These are phyloP conservation scores for Anolis carolinensis DNA, from an alignment of 2,113 vertebrate species.

Conservation along the genomic window DNA sequence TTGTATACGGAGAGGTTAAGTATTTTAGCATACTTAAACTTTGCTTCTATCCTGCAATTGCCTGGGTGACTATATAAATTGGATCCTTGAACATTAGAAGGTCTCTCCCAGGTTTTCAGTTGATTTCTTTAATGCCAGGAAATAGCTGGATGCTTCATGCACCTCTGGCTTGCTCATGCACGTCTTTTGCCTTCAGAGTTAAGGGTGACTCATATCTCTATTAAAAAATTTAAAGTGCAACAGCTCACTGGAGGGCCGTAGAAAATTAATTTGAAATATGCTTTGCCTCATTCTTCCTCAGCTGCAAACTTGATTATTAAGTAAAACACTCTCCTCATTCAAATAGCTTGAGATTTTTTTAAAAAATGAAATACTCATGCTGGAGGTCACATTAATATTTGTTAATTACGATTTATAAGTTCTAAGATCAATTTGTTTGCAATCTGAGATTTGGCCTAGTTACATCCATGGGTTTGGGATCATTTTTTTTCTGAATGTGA, in stretches of 20 bases:
- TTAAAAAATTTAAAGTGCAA: conserved; percentile 22
- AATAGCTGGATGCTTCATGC: conserved; percentile 15
- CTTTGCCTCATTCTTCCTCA: neutral
- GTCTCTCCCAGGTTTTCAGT: neutral
- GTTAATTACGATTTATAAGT: conserved; percentile 5
- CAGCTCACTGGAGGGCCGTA: conserved; percentile 10
- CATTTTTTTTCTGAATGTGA: neutral
- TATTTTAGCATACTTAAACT: neutral
- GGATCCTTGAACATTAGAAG: conserved; percentile 19
- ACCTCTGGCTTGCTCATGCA: conserved; percentile 16
- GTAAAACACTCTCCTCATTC: neutral
- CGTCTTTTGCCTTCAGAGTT: conserved; percentile 20
- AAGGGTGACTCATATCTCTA: conserved; percentile 20
- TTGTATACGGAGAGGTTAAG: neutral
- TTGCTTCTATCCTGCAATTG: neutral
- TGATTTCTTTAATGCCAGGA: conserved; percentile 11
- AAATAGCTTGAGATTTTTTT: neutral
- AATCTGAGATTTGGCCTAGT: neutral
- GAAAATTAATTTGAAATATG: conserved; percentile 30
- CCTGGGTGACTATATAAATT: neutral
- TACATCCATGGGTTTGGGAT: neutral
- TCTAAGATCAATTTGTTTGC: neutral
- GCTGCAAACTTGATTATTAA: neutral
- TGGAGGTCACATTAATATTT: conserved; percentile 2
- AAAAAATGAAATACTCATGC: neutral